phyloP scores from a whole-genome alignment of 2,888 invertebrate genomes.

The Hyalella azteca region DNA sequence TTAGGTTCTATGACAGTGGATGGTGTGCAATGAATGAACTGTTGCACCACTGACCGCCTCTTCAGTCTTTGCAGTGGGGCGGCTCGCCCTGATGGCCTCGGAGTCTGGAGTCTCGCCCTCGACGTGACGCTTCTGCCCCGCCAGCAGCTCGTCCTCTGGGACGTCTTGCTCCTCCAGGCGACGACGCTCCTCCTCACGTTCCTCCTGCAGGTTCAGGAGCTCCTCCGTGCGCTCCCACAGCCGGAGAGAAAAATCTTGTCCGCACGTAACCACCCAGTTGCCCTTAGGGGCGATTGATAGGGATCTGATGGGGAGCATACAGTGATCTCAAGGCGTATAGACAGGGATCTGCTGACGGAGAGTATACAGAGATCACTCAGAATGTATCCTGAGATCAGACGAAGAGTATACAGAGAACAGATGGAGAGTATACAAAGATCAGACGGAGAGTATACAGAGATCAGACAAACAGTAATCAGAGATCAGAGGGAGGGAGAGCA shows the following conservation, averaged over 20 bases:
- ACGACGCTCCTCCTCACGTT: conserved; percentile 80
- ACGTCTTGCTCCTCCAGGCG: conserved; percentile 69
- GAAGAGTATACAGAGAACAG: too few species aligned
- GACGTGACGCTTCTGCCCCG: conserved; percentile 59
- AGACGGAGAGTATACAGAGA: too few species aligned
- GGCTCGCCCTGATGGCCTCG: conserved; percentile 80
- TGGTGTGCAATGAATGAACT: too few species aligned
- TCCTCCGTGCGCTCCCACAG: conserved; percentile 86
- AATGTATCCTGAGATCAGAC: too few species aligned
- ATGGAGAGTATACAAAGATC: too few species aligned
- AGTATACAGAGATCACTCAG: too few species aligned
- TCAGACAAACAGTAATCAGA: too few species aligned
- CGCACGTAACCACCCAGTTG: conserved; percentile 77
- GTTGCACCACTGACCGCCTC: conserved; percentile 71
- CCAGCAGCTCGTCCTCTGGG: background rate
- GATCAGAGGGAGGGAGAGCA: too few species aligned
- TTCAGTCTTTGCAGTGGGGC: conserved; percentile 85
- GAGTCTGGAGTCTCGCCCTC: conserved; percentile 70
- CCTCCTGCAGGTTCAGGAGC: conserved; percentile 89
- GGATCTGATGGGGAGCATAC: too few species aligned
- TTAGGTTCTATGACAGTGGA: too few species aligned
- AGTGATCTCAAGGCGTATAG: too few species aligned
- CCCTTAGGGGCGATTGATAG: conserved; percentile 76
- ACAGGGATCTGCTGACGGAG: too few species aligned
- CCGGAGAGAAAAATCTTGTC: conserved; percentile 85